A percentile compares a stretch with the other conserved stretches of the same genome.
Conservation (phyloP, 1,140 invertebrate genomes). For the Bemisia tabaci region DNA sequence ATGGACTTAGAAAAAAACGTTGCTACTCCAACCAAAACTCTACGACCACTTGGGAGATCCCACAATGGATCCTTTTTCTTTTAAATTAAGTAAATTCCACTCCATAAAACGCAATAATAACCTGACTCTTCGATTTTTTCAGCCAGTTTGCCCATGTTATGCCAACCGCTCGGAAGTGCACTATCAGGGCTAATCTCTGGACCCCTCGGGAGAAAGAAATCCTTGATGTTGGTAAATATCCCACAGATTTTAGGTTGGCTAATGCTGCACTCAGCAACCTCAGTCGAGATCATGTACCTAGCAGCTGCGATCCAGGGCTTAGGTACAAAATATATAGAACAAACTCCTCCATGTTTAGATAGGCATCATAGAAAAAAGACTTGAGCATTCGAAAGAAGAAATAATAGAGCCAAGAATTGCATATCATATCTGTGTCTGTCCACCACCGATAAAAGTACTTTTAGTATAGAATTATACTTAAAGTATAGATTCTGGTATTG, state of each 20-base stretch:
- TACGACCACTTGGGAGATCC: background rate
- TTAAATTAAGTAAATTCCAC: background rate
- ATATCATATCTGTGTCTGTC: too few species aligned
- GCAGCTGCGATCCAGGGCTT: slow-evolving; percentile 14
- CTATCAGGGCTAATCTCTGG: slow-evolving; percentile 15
- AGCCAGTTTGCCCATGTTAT: slow-evolving; percentile 18
- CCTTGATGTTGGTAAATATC: slow-evolving; percentile 17
- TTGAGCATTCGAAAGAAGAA: too few species aligned
- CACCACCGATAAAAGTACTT: too few species aligned
- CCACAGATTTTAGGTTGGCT: slow-evolving; percentile 16
- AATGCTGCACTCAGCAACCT: slow-evolving; percentile 11
- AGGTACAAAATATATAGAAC: slow-evolving; percentile 33
- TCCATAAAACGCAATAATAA: background rate
- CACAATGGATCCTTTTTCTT: too few species aligned
- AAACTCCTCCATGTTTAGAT: too few species aligned
- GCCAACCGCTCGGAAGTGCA: slow-evolving; percentile 15
- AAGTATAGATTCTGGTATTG: too few species aligned
- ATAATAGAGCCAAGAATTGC: too few species aligned
- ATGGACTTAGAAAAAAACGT: background rate
- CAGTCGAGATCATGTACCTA: slow-evolving; percentile 10
- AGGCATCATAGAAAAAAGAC: too few species aligned
- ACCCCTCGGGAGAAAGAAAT: slow-evolving; percentile 12
- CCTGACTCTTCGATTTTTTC: background rate
- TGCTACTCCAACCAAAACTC: background rate
- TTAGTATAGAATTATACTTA: too few species aligned